Conservation (phyloP, 2,113 vertebrate genomes). For the Sitta europaea region DNA sequence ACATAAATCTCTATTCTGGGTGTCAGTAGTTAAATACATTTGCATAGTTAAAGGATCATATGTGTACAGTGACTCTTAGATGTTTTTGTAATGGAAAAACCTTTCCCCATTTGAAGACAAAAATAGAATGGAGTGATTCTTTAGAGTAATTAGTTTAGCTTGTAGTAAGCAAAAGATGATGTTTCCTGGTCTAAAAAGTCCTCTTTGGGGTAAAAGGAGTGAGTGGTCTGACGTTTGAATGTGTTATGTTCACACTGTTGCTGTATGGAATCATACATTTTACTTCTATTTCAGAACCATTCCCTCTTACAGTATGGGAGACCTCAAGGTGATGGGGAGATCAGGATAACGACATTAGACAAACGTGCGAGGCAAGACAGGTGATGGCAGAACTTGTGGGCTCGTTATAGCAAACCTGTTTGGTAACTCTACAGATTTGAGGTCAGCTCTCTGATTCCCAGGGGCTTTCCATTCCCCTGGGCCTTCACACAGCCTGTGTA, state of each 20-base stretch:
- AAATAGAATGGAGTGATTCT: neutral
- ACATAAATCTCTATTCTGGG: neutral
- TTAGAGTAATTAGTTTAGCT: neutral
- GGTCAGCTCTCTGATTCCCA: neutral
- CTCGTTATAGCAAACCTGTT: neutral
- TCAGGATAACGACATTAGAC: constrained; percentile 89
- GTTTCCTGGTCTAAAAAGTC: neutral
- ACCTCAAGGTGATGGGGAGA: constrained; percentile 95
- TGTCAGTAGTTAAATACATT: neutral
- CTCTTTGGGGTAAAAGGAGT: neutral
- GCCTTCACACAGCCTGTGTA: neutral
- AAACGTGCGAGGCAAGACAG: constrained; percentile 95
- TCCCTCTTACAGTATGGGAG: constrained; percentile 86
- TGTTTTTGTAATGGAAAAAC: neutral
- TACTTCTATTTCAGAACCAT: constrained; percentile 83
- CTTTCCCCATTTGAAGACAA: neutral
- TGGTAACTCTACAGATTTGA: neutral
- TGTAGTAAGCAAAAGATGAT: neutral
- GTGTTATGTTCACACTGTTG: neutral
- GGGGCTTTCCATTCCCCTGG: neutral
- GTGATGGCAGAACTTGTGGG: constrained; percentile 66
- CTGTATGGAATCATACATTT: neutral
- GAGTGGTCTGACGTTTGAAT: neutral
- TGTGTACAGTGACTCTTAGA: neutral
- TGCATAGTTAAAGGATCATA: neutral